Conservation (phyloP, 1,140 invertebrate genomes). For the Cryptotermes secundus region DNA sequence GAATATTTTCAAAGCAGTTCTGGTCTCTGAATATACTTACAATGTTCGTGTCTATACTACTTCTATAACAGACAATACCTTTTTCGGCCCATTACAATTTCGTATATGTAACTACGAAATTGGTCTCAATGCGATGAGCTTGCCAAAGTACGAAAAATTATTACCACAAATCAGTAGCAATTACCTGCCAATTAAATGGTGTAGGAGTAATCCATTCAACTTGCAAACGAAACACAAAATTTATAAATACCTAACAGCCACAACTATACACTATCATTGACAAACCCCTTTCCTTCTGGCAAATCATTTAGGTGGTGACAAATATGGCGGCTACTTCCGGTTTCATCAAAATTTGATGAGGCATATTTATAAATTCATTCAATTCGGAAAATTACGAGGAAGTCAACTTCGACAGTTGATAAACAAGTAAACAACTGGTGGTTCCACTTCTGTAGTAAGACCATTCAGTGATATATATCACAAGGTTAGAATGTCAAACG, state of each 20-base stretch:
- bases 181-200: neutral
- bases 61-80: no score
- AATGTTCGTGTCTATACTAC: no score
- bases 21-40: no score
- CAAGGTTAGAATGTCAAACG: no score
- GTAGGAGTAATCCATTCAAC: neutral
- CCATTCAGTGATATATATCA: no score
- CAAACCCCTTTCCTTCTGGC: conserved; percentile 18
- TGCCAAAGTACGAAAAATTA: neutral
- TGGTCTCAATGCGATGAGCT: neutral
- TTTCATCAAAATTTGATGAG: neutral
- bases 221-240: neutral
- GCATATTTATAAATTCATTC: no score
- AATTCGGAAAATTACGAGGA: no score
- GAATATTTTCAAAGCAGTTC: no score
- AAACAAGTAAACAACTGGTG: no score
- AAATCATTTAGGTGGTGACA: neutral
- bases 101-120: neutral
- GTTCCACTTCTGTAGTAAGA: no score
- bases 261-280: neutral
- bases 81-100: neutral
- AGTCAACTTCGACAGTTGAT: no score
- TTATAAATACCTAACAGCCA: neutral
- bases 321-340: conserved; percentile 23
- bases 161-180: neutral